Evolutionary conservation across 30 jellyfish, hydroid and myxozoan species (phyloP), one percentile per base, ranked within the genome.

Genomic region (Sanderia malayensis): DNA sequence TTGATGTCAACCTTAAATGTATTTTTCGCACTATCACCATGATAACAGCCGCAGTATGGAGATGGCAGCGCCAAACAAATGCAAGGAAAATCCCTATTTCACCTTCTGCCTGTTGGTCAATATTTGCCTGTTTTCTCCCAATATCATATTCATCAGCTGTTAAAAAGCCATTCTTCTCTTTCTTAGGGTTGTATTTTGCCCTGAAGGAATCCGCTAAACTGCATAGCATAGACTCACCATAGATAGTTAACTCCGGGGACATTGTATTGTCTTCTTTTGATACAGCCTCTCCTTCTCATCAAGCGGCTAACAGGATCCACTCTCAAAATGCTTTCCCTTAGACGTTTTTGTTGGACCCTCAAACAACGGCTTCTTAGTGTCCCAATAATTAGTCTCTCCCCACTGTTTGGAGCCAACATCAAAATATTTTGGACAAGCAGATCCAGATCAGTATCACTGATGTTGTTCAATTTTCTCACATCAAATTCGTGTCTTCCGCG

Each of bases 201-300:
- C 52, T 37, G 52, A 37, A 37, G 52, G 52, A 4, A 37, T 37
- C 52, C 52, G 52, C 52, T 37, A 37, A 37, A 37, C 52, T 37
- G 52, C 52, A 37, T 13, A 4, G 52, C 13, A 37, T 13, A 18
- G 0, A 57, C 69, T 57, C 30, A 57, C 69, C 69, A 57, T 57
- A 57, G 31, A 57, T 57, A 57, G 8, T 22, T 57, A 15, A 57
- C 69, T 57, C 69, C 69, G 22, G 69, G 69, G 31, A 57, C 69
- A 57, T 57, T 57, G 69, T 46, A 46, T 46, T 46, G 61, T 24
- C 61, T 46, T 24, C 61, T 57, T 57, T 57, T 57, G 28, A 57
- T 57, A 57, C 69, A 57, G 69, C 69, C 69, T 57, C 69, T 57
- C 69, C 69, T 57, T n/a, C 25, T 57, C 25, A 57, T 57, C 25